A percentile compares a stretch with the other conserved stretches of the same genome.
phyloP scores from a whole-genome alignment of 1,140 invertebrate genomes.

The Caenorhabditis tropicalis region DNA sequence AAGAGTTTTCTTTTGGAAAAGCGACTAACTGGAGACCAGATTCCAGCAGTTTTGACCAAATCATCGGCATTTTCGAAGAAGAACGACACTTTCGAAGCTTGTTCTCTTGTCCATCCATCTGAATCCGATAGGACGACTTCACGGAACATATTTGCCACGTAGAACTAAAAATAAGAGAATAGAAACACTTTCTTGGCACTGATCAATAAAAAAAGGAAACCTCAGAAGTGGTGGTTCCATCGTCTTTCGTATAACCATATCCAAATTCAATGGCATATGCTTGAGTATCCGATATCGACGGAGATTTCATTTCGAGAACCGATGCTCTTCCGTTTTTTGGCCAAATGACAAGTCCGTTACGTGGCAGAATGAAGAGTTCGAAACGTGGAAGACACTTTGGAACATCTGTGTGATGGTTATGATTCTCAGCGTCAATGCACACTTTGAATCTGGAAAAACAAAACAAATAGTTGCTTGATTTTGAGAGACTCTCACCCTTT shows the following conservation, averaged over 20 bases:
- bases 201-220: too few relatives aligned
- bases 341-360: slow-evolving; percentile 18
- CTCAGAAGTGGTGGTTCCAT: too few relatives aligned
- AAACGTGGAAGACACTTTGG: not conserved
- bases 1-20: not conserved
- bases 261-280: not conserved
- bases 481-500: not conserved
- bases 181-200: too few relatives aligned
- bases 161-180: not conserved
- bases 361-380: slow-evolving; percentile 18
- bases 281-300: not conserved
- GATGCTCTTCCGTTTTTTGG: slow-evolving; percentile 9
- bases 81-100: not conserved
- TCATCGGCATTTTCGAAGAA: not conserved
- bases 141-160: not conserved
- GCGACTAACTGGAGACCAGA: not conserved
- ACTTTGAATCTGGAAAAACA: not conserved
- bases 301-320: not conserved
- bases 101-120: not conserved
- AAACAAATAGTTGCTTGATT: not conserved
- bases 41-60: not conserved
- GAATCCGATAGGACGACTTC: slow-evolving; percentile 18
- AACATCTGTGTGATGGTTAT: not conserved
- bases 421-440: not conserved
- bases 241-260: not conserved